Evolutionary conservation across 2,113 vertebrate genomes (phyloP).

Genomic region (Phaetusa simplex): DNA sequence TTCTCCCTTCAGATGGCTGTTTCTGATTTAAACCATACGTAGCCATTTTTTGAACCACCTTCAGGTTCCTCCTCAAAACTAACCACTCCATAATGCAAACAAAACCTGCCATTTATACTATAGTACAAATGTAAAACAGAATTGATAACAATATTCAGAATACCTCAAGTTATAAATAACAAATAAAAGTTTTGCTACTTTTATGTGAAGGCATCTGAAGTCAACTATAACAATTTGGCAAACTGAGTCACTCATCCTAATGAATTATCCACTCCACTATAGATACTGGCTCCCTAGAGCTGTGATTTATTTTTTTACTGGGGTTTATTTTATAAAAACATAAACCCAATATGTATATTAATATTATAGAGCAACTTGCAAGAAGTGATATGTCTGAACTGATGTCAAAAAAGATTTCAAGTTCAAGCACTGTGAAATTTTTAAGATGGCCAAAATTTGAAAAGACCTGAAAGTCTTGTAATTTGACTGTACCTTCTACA

Average conservation of each 20-base stretch:
- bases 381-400: background rate
- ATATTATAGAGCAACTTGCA: background rate
- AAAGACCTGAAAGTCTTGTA: background rate
- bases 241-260: background rate
- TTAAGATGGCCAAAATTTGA: background rate
- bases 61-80: background rate
- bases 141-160: background rate
- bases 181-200: background rate
- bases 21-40: conserved; percentile 32
- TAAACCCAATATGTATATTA: background rate
- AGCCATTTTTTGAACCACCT: background rate
- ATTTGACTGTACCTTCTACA: background rate
- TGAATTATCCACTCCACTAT: background rate
- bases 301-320: background rate
- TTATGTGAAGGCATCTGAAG: background rate
- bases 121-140: background rate
- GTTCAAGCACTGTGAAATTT: background rate
- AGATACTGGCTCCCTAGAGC: background rate
- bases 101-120: background rate
- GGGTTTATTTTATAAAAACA: background rate
- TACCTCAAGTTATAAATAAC: background rate
- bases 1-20: conserved; percentile 15
- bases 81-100: background rate
- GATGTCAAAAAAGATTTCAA: background rate
- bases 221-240: background rate